Evolutionary conservation across 2,797 vertebrate species (phyloP), one percentile per base, ranked within the genome.

Genomic region (Clarias pachynema): DNA sequence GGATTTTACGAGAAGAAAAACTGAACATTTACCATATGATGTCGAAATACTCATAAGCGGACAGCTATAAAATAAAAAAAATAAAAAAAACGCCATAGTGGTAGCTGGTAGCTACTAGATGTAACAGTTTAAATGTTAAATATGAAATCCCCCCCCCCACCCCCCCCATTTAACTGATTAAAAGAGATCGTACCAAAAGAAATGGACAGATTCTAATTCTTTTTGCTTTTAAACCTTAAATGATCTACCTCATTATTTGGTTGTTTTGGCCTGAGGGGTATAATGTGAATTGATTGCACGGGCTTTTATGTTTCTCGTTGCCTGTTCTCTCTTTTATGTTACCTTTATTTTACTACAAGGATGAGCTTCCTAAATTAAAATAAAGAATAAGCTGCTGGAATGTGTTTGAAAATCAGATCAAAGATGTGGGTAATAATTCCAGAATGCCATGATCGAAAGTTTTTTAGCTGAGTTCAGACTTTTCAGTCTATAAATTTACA

Each of bases 401-500:
- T 80, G n/a, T 49, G 75, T 75, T 75, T 65, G 26, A 31, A 75
- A 75, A 83, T 44, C 68, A 72, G 53, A 73, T 73, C 66, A 85
- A 78, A 85, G 40, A 9, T 34, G 60, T 37, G 34, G 60, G 34
- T 53, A 78, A 56, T 26, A 15, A 34, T 68, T 59, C 31, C 14
- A 66, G 14, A 74, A 63, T 34, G 57, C 4, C 20, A 56, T n/a
- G 57, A 77, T 77, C 6, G 22, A 37, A 66, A 56, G 72, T 75
- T 63, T 74, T 53, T 70, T 60, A 73, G 80, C 56, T 63, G 31
- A 73, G 24, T 31, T 2, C 16, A 31, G 57, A 37, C 59, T 63
- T 82, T 72, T 73, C 56, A 63, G 49, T 56, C 44, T 56, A 77
- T 65, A 68, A 78, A 78, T 65, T 44, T 53, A 68, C 62, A 79